Evolutionary conservation across 2,797 vertebrate genomes (phyloP).

Genomic region (Petrocephalus schoutedeni): DNA sequence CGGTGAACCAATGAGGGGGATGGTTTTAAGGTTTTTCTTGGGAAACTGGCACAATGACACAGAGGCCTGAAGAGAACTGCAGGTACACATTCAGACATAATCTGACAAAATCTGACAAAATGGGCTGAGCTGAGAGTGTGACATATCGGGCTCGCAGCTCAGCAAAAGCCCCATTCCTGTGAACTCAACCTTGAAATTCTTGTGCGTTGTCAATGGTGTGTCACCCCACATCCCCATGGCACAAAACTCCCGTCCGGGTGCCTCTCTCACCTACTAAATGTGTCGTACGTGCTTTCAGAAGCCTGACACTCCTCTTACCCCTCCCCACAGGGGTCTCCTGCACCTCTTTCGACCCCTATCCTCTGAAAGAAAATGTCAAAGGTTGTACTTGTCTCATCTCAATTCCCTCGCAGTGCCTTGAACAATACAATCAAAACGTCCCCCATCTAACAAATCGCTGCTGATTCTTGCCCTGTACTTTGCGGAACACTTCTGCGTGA

Average conservation of each 20-base stretch:
- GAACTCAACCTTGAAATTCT: background rate
- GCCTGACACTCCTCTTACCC: background rate
- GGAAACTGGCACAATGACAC: background rate
- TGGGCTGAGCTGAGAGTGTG: background rate
- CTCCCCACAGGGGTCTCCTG: background rate
- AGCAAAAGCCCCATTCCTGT: background rate
- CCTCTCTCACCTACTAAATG: background rate
- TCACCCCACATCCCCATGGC: background rate
- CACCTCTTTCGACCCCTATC: background rate
- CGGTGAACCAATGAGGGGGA: background rate
- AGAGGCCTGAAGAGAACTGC: background rate
- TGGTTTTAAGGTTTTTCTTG: background rate
- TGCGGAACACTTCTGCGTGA: background rate
- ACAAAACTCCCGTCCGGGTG: background rate
- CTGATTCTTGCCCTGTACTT: background rate
- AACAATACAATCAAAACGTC: background rate
- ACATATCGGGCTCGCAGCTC: background rate
- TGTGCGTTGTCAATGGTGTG: background rate
- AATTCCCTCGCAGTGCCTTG: background rate
- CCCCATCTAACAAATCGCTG: background rate
- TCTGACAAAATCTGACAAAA: conserved; percentile 1
- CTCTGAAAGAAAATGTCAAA: background rate
- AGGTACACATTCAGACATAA: background rate
- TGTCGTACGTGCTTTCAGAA: background rate
- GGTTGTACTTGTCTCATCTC: background rate